These are phyloP conservation scores for Nebria salina DNA, from an alignment of 2,888 invertebrate species.

Conservation along the genomic window DNA sequence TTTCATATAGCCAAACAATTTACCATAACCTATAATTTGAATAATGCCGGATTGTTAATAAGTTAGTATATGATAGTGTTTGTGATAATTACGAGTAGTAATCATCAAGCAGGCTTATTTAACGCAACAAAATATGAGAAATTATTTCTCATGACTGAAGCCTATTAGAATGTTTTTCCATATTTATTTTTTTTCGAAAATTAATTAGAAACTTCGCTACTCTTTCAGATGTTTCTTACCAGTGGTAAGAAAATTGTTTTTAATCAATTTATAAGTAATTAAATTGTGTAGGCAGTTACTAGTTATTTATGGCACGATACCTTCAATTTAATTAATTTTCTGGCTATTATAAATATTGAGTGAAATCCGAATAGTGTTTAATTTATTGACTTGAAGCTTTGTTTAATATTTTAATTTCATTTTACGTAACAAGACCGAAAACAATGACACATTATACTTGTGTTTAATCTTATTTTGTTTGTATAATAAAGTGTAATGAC, in stretches of 20 bases:
- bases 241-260: background rate
- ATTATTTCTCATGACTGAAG: background rate
- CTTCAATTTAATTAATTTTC: background rate
- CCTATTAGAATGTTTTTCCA: background rate
- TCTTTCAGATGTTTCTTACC: background rate
- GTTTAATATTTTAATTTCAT: background rate
- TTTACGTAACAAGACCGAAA: background rate
- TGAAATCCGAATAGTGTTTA: no score
- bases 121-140: slow-evolving; percentile 21
- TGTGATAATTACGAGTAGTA: slow-evolving; percentile 3
- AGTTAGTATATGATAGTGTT: background rate
- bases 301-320: background rate
- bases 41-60: slow-evolving; percentile 23
- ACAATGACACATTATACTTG: background rate
- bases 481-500: background rate
- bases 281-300: background rate
- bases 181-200: background rate
- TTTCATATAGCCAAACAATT: slow-evolving; percentile 33
- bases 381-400: background rate
- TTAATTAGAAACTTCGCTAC: slow-evolving; percentile 2
- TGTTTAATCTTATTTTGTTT: background rate
- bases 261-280: background rate
- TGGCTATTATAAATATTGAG: background rate
- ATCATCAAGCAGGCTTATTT: slow-evolving; percentile 10
- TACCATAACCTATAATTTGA: slow-evolving; percentile 37